These are phyloP conservation scores for Alligator mississippiensis DNA, from an alignment of 2,113 vertebrate genomes.

Conservation along the genomic window DNA sequence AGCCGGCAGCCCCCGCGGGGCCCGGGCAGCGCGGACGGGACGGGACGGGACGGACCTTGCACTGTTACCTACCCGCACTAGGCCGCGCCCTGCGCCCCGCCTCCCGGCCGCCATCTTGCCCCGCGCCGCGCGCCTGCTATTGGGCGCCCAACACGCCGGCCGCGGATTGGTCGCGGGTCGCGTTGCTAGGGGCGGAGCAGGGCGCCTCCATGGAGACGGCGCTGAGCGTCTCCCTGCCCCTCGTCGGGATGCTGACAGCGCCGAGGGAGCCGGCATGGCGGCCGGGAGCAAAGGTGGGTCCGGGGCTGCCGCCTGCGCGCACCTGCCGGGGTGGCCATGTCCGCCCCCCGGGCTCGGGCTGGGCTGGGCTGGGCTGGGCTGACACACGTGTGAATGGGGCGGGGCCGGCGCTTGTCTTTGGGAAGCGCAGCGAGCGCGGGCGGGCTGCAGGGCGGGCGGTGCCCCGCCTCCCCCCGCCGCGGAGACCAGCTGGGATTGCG, in stretches of 20 bases:
- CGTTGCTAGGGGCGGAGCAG: constrained; percentile 52
- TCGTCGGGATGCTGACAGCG: constrained; percentile 19
- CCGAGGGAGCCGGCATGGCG: constrained; percentile 82
- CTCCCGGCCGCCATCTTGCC: background rate
- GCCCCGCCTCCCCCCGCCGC: too few relatives aligned
- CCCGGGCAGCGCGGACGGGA: background rate
- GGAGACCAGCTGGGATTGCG: too few relatives aligned
- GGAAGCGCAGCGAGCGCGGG: too few relatives aligned
- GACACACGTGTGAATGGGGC: too few relatives aligned
- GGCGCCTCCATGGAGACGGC: constrained; percentile 35
- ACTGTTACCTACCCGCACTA: rapidly evolving
- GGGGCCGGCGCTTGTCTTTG: too few relatives aligned
- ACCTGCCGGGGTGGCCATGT: too few relatives aligned
- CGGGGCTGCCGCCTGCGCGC: constrained; percentile 18
- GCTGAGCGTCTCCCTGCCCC: constrained; percentile 6
- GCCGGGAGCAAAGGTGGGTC: constrained; percentile 88
- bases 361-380: too few relatives aligned
- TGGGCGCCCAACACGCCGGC: constrained; percentile 31
- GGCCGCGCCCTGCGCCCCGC: rapidly evolving
- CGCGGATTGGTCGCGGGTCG: background rate
- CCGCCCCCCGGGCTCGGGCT: too few relatives aligned
- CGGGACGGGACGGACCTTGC: too few relatives aligned
- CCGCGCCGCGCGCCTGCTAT: background rate
- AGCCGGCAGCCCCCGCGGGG: too few relatives aligned
- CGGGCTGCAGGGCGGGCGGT: too few relatives aligned